phyloP scores from a whole-genome alignment of 92 coral and sea anemone species.

The Epizoanthus ramosus region DNA sequence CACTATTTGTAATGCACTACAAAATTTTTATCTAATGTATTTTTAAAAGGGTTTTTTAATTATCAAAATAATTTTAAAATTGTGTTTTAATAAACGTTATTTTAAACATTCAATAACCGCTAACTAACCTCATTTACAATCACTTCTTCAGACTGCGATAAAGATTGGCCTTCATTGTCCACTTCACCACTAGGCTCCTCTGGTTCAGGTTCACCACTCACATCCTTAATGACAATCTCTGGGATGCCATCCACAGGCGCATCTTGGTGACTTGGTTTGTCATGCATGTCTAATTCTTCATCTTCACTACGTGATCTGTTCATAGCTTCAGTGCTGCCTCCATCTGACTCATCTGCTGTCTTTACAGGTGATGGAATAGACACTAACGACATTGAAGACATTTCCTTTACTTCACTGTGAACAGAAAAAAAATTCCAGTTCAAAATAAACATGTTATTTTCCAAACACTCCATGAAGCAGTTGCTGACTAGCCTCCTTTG shows the following conservation, averaged over 20 bases:
- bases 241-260: background rate
- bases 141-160: background rate
- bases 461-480: too few species aligned
- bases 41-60: too few species aligned
- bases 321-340: background rate
- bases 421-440: background rate
- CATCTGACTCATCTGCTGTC: slow-evolving; percentile 3
- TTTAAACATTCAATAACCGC: background rate
- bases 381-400: slow-evolving; percentile 4
- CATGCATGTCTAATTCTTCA: background rate
- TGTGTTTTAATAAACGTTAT: background rate
- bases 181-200: background rate
- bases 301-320: background rate
- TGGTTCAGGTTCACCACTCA: too few species aligned
- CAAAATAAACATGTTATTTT: too few species aligned
- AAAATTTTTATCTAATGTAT: too few species aligned
- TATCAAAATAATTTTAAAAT: too few species aligned
- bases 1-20: too few species aligned
- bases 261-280: background rate
- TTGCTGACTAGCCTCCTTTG: too few species aligned
- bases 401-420: slow-evolving; percentile 32
- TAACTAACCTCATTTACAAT: slow-evolving; percentile 2
- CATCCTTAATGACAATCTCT: slow-evolving; percentile 4
- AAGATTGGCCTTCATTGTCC: background rate
- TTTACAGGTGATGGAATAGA: background rate